phyloP scores from a whole-genome alignment of 2,113 vertebrate genomes.

The Apteryx owenii region DNA sequence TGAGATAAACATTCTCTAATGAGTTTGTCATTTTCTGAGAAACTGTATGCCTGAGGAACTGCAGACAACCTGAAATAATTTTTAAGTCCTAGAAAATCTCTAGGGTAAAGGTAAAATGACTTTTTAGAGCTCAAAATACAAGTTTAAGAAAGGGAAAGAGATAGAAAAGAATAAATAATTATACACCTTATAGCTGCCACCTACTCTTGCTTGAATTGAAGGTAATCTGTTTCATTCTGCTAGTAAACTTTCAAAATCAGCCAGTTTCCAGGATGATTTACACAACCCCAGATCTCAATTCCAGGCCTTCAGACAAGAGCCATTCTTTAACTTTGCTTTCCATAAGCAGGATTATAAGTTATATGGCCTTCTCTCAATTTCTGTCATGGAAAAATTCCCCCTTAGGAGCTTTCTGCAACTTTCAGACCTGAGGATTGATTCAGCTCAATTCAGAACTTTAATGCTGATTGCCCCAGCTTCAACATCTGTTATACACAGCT shows the following conservation, averaged over 20 bases:
- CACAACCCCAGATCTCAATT: not conserved
- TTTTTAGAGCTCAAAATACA: not conserved
- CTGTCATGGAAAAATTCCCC: not conserved
- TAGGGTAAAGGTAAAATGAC: not conserved
- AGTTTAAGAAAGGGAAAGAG: not conserved
- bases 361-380: not conserved
- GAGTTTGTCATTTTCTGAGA: not conserved
- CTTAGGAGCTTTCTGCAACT: not conserved
- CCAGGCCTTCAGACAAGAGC: not conserved
- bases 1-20: not conserved
- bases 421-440: not conserved
- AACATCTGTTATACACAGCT: not conserved
- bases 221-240: not conserved
- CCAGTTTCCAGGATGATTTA: not conserved
- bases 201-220: not conserved
- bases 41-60: not conserved
- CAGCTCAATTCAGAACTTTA: not conserved
- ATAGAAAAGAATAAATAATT: not conserved
- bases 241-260: not conserved
- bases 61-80: not conserved
- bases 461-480: not conserved
- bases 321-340: not conserved
- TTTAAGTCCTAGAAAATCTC: not conserved
- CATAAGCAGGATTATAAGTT: not conserved
- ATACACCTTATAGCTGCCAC: not conserved